phyloP scores from a whole-genome alignment of 2,113 vertebrate species.

The Chunga burmeisteri region DNA sequence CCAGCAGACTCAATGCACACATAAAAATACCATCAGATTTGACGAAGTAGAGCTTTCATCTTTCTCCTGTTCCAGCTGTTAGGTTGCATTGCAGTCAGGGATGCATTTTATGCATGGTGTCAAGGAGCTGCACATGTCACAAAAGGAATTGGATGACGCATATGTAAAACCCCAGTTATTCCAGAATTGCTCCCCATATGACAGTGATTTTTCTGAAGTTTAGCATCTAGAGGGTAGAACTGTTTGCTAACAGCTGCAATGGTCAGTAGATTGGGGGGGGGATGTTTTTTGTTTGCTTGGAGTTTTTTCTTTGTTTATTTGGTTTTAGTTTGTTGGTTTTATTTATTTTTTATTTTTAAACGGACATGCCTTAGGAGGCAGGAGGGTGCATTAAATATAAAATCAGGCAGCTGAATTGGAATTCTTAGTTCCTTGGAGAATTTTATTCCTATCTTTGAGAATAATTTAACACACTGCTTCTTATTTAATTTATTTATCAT shows the following conservation, averaged over 20 bases:
- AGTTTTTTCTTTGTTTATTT: not conserved
- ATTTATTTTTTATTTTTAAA: not conserved
- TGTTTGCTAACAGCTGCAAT: not conserved
- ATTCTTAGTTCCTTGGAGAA: not conserved
- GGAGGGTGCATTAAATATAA: not conserved
- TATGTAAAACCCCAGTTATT: not conserved
- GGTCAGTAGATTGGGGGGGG: not conserved
- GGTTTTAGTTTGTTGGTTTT: not conserved
- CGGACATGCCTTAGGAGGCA: not conserved
- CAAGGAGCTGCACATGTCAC: not conserved
- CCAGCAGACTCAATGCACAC: not conserved
- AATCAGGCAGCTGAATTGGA: not conserved
- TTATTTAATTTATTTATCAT: not conserved
- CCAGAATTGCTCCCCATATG: accelerated
- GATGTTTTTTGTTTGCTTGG: not conserved
- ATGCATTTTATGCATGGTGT: not conserved
- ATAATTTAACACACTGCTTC: not conserved
- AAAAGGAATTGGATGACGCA: not conserved
- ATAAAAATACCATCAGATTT: not conserved
- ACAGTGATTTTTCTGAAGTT: not conserved
- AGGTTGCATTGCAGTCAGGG: not conserved
- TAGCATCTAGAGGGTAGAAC: not conserved
- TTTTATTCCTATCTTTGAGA: not conserved
- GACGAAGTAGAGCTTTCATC: not conserved
- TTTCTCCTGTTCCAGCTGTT: not conserved